Percentiles rank a stretch among this genome's conserved stretches.
phyloP scores from a whole-genome alignment of 2,797 vertebrate genomes.

The Melanotaenia pygmaea region DNA sequence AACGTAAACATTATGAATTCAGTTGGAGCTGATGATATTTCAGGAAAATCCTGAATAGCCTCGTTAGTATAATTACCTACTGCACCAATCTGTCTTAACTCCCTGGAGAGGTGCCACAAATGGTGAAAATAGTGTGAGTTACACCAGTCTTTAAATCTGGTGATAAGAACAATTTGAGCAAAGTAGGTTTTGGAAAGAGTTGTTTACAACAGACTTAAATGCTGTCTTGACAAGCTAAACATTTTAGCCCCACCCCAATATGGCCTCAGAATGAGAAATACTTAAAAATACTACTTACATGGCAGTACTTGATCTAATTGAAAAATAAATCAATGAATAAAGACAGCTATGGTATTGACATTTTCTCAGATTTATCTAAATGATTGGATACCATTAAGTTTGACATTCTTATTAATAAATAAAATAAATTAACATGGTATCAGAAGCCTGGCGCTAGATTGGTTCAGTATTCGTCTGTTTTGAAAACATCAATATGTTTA shows the following conservation, averaged over 20 bases:
- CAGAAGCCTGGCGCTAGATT: no score
- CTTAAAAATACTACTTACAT: neutral
- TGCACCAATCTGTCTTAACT: neutral
- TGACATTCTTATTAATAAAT: no score
- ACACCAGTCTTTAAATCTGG: neutral
- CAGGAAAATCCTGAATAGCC: no score
- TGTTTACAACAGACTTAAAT: neutral
- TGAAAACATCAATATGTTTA: no score
- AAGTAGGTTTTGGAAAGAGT: no score
- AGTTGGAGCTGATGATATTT: no score
- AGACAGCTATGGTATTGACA: no score
- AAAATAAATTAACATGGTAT: neutral
- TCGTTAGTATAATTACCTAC: neutral
- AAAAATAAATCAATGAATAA: neutral
- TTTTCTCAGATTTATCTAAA: no score
- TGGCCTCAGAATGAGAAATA: neutral
- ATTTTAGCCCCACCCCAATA: neutral
- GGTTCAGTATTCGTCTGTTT: no score
- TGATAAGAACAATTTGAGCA: neutral
- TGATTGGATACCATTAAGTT: no score
- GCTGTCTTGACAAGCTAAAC: neutral
- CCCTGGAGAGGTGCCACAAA: neutral
- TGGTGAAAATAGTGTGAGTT: neutral
- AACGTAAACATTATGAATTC: no score
- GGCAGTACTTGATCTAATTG: neutral